Conservation (phyloP, 2,113 vertebrate species). For the Nestor notabilis region DNA sequence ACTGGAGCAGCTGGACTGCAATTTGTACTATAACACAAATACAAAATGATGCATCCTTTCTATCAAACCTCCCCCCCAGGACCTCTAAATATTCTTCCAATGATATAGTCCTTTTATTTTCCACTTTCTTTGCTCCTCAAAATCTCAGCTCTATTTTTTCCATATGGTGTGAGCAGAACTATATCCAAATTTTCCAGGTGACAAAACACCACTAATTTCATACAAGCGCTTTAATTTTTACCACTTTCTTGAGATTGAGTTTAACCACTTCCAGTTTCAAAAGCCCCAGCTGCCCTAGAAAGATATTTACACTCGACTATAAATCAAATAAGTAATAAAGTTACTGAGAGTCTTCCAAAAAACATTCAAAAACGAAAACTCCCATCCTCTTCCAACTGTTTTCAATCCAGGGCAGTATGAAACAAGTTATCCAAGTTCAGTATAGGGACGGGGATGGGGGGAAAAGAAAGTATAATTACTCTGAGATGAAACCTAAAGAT, state of each 20-base stretch:
- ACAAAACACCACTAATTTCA: background rate
- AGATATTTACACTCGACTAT: background rate
- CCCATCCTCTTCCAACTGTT: slow-evolving; percentile 22
- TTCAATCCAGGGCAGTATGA: slow-evolving; percentile 31
- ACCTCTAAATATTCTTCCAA: slow-evolving; percentile 15
- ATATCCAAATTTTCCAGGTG: slow-evolving; percentile 13
- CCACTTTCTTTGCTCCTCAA: background rate
- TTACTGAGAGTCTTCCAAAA: background rate
- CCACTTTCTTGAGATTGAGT: background rate
- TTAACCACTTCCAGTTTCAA: slow-evolving; percentile 7
- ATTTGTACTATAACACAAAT: slow-evolving; percentile 10
- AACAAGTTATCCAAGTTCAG: slow-evolving; percentile 16
- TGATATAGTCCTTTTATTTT: background rate
- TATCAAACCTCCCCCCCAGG: background rate
- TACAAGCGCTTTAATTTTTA: slow-evolving; percentile 2
- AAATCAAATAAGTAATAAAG: slow-evolving; percentile 29
- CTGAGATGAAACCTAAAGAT: background rate
- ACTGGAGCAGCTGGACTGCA: background rate
- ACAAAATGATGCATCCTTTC: slow-evolving; percentile 9
- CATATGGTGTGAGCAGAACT: background rate
- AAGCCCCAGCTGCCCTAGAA: background rate
- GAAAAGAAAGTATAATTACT: background rate
- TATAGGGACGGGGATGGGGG: background rate
- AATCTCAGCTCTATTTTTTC: background rate
- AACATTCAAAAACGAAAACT: background rate